Base-by-base conservation (phyloP, 1,140 invertebrate species). In the Philotrypesis tridentata region DNA sequence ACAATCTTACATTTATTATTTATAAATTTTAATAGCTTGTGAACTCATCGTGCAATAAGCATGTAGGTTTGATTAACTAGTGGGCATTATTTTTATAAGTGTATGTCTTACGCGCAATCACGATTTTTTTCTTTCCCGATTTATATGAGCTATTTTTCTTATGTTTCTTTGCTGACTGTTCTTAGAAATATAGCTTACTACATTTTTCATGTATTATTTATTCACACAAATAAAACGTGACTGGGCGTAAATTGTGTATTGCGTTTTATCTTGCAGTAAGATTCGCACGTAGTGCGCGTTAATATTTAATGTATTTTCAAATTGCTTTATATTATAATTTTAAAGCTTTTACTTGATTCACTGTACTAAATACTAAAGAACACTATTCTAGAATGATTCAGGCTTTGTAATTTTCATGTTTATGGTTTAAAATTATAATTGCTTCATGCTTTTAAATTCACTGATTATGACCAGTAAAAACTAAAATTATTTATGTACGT, bases 31-130 rank as follows among this genome's bases (percentile, higher is more conserved):
- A 31, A 21, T 67, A 14, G 6, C 17, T n/a, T 67, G 27, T 25
- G 29, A 67, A 9, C 74, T 63, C 60, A 29, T 48, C 31, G 27
- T 83, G 82, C 79, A 74, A 55, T 72, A 80, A 71, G 40, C 40
- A 82, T 78, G 73, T 80, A 40, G 43, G 33, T 71, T 29, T 61
- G 67, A 68, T n/a, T 43, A 78, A 37, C 55, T 78, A 82, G n/a
- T 55, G 25, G 76, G 14, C 12, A 71, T 71, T 71, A 37, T n/a
- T 71, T 71, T 12, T 29, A 67, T 29, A 12, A 71, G 8, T 37
- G 70, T 71, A 71, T 71, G 40, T 11, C 17, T 71, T 71, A 71
- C 37, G 70, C 37, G 37, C n/a, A 71, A 40, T 71, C 33, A 71
- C 37, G 63, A 27, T 29, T 67, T 67, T 67, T 67, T 7, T 23